These are phyloP conservation scores for Etheostoma cragini DNA, from an alignment of 2,113 vertebrate genomes.

Conservation along the genomic window DNA sequence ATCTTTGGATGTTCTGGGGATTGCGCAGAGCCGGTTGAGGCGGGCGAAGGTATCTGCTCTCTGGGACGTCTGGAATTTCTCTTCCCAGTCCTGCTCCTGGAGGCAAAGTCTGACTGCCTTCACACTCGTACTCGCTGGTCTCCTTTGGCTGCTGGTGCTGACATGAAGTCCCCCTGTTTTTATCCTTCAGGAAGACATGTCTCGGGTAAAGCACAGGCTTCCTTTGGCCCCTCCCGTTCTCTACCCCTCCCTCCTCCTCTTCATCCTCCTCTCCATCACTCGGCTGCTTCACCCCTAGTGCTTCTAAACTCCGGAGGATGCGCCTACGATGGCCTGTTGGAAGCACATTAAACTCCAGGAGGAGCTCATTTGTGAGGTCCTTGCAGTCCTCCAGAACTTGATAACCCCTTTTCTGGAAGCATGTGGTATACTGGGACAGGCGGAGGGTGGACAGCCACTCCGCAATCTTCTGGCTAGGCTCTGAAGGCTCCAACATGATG, in stretches of 20 bases:
- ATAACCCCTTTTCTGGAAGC: constrained; percentile 86
- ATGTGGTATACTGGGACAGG: constrained; percentile 87
- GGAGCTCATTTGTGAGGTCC: constrained; percentile 83
- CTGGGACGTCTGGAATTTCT: not conserved
- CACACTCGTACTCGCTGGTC: not conserved
- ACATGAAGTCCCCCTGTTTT: constrained; percentile 45
- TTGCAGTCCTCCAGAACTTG: constrained; percentile 83
- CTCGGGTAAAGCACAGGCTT: constrained; percentile 67
- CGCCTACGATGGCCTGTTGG: constrained; percentile 94
- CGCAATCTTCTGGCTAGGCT: constrained; percentile 77
- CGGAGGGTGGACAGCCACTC: constrained; percentile 89
- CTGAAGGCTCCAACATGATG: constrained; percentile 82
- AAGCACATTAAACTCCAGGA: constrained; percentile 86
- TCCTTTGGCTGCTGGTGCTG: constrained; percentile 27
- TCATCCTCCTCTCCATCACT: constrained; percentile 23
- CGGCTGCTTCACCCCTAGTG: constrained; percentile 30
- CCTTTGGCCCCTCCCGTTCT: not conserved
- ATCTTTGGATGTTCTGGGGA: constrained; percentile 41
- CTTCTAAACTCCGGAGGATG: constrained; percentile 90
- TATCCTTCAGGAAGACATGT: constrained; percentile 67
- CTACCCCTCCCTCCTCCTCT: constrained; percentile 15
- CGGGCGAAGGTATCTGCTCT: fast-evolving
- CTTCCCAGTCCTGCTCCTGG: constrained; percentile 46
- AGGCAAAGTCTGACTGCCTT: constrained; percentile 60
- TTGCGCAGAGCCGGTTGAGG: constrained; percentile 56